Percentiles rank a stretch among this genome's conserved stretches.
Evolutionary conservation across 2,888 invertebrate species (phyloP).

Genomic region (Drosophila barbarae): DNA sequence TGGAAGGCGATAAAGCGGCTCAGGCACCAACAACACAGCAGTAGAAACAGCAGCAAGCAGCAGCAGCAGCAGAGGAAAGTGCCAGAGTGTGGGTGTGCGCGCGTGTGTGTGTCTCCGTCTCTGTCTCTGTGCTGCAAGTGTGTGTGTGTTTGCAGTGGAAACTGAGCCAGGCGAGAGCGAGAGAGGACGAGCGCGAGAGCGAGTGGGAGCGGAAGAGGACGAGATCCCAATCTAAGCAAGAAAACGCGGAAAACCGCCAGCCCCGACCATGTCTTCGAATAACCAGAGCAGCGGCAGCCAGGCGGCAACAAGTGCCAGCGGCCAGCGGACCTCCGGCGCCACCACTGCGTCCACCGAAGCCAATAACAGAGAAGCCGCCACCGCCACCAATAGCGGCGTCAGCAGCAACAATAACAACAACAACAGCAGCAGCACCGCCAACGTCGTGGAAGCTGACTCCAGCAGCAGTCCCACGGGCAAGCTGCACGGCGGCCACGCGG

Average conservation of each 20-base stretch:
- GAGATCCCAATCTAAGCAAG: slow-evolving; percentile 12
- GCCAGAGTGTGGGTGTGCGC: slow-evolving; percentile 38
- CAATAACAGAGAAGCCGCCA: slow-evolving; percentile 25
- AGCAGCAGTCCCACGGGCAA: slow-evolving; percentile 57
- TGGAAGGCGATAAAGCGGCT: slow-evolving; percentile 60
- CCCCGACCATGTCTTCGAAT: slow-evolving; percentile 76
- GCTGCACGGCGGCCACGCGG: slow-evolving; percentile 56
- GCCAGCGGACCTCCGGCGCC: slow-evolving; percentile 42
- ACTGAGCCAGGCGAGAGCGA: slow-evolving; percentile 35
- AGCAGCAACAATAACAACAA: slow-evolving; percentile 38
- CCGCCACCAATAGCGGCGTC: slow-evolving; percentile 6
- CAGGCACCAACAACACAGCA: slow-evolving; percentile 38
- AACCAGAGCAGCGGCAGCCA: slow-evolving; percentile 74
- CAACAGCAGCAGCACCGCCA: slow-evolving; percentile 12
- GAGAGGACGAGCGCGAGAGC: slow-evolving; percentile 17
- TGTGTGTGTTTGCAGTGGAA: slow-evolving; percentile 33
- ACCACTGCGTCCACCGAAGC: slow-evolving; percentile 76
- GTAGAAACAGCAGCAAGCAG: slow-evolving; percentile 31
- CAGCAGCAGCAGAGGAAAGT: slow-evolving; percentile 36
- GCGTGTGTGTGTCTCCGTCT: slow-evolving; percentile 25
- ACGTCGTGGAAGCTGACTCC: slow-evolving; percentile 16
- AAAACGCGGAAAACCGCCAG: slow-evolving; percentile 23
- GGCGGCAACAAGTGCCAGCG: slow-evolving; percentile 66
- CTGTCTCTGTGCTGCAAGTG: slow-evolving; percentile 11
- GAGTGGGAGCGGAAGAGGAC: slow-evolving; percentile 27